A percentile compares a stretch with the other conserved stretches of the same genome.
These are phyloP conservation scores for Podabrus alpinus DNA, from an alignment of 2,888 invertebrate genomes.

Conservation along the genomic window DNA sequence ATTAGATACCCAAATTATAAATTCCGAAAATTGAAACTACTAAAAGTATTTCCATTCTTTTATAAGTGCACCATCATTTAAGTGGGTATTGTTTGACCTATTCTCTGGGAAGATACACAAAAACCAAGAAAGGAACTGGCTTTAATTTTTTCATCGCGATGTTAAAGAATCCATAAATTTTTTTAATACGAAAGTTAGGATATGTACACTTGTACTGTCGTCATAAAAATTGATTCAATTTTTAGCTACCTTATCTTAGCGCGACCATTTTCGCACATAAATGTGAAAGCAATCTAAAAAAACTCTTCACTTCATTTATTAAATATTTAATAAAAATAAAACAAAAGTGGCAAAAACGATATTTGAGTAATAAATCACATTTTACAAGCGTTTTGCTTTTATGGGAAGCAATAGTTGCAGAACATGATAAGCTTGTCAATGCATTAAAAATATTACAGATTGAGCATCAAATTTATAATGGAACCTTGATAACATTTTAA, in stretches of 20 bases:
- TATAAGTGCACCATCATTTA: neutral
- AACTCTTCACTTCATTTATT: neutral
- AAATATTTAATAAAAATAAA: neutral
- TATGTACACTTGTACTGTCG: neutral
- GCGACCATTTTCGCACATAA: neutral
- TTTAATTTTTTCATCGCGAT: neutral
- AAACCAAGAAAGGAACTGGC: neutral
- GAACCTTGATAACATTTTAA: neutral
- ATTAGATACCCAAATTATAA: neutral
- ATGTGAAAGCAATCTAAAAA: neutral
- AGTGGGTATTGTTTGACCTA: neutral
- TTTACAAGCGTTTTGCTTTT: neutral
- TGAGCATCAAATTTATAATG: neutral
- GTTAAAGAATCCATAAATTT: neutral
- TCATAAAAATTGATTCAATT: neutral
- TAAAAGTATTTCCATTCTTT: neutral
- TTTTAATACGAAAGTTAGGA: neutral
- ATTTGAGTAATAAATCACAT: neutral
- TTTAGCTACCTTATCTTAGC: neutral
- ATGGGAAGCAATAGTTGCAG: neutral
- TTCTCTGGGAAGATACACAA: neutral
- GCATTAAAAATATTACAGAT: neutral
- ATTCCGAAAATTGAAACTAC: neutral
- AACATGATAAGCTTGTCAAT: neutral
- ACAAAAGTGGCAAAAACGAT: neutral